These are phyloP conservation scores for Galago senegalensis DNA, from an alignment of 2,797 vertebrate species.

Conservation along the genomic window DNA sequence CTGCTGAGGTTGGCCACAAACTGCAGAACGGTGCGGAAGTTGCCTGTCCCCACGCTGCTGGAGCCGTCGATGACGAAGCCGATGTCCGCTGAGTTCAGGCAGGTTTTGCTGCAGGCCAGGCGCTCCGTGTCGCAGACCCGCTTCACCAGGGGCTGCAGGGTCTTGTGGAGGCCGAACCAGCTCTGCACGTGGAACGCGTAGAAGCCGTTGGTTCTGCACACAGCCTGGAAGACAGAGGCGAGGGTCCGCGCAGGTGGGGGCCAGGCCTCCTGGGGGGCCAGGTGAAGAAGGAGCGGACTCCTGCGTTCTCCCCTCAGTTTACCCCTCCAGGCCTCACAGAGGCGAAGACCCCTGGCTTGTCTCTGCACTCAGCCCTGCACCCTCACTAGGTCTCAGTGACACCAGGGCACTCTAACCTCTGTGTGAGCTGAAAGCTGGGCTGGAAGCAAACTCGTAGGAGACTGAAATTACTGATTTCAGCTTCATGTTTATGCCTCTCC, in stretches of 20 bases:
- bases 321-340: neutral
- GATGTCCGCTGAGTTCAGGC: slow-evolving; percentile 97
- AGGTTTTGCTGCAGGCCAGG: slow-evolving; percentile 98
- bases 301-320: neutral
- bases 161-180: slow-evolving; percentile 96
- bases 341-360: neutral
- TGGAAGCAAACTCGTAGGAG: neutral
- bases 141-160: slow-evolving; percentile 95
- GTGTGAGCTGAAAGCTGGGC: neutral
- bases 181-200: slow-evolving; percentile 94
- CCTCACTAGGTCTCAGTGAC: neutral
- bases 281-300: neutral
- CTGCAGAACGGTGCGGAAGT: slow-evolving; percentile 98
- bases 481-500: neutral
- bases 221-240: slow-evolving; percentile 90
- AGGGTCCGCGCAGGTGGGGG: neutral
- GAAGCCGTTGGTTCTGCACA: slow-evolving; percentile 96
- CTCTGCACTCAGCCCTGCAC: neutral
- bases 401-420: neutral
- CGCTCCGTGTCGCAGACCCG: slow-evolving; percentile 94
- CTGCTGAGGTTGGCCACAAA: slow-evolving; percentile 97
- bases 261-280: neutral
- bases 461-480: neutral
- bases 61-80: slow-evolving; percentile 98
- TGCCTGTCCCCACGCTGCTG: slow-evolving; percentile 96